Evolutionary conservation across 1,140 invertebrate genomes (phyloP).

Genomic region (Hirudo medicinalis): DNA sequence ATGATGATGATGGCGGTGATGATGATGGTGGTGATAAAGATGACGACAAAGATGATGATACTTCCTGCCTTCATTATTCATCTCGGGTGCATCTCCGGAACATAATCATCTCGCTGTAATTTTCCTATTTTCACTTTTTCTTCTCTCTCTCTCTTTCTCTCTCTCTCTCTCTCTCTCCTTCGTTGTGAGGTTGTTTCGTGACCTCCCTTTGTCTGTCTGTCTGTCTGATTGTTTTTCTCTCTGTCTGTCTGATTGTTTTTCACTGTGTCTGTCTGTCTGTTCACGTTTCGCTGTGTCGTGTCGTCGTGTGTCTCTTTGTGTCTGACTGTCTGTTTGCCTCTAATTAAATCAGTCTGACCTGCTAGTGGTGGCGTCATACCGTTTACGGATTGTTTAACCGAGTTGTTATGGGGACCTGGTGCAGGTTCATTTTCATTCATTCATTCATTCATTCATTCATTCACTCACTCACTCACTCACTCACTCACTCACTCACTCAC

Average conservation of each 20-base stretch:
- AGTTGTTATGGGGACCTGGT: not conserved
- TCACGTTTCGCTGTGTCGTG: not conserved
- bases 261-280: not conserved
- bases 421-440: not conserved
- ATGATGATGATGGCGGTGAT: not conserved
- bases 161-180: too few relatives aligned
- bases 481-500: not conserved
- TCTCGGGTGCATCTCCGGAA: not conserved
- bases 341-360: conserved; percentile 2
- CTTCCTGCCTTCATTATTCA: not conserved
- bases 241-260: not conserved
- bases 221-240: not conserved
- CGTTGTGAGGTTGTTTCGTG: not conserved
- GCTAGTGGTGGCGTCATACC: not conserved
- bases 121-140: not conserved
- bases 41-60: not conserved
- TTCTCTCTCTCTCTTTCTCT: too few relatives aligned
- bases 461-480: not conserved
- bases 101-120: too few relatives aligned
- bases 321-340: not conserved
- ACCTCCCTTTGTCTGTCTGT: not conserved
- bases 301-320: not conserved
- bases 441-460: conserved; percentile 2
- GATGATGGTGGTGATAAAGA: not conserved
- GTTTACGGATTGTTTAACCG: not conserved